These are phyloP conservation scores for Eilema depressum DNA, from an alignment of 2,888 invertebrate species.

Conservation along the genomic window DNA sequence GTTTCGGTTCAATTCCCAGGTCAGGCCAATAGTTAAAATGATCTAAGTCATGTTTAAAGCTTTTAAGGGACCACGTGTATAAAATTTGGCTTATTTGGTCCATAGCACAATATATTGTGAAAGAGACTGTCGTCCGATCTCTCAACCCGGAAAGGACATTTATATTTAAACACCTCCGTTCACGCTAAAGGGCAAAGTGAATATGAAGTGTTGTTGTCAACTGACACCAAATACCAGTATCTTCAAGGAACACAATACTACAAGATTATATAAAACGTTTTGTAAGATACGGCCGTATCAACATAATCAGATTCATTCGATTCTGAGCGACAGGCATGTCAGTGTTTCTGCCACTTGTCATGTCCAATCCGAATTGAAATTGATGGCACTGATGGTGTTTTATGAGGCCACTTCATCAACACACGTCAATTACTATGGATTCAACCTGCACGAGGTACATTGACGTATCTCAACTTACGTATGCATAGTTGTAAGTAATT, in stretches of 20 bases:
- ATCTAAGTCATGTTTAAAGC: too few relatives aligned
- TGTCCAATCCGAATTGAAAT: slow-evolving; percentile 1
- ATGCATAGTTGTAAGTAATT: too few relatives aligned
- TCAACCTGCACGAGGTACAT: background rate
- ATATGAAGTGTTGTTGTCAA: too few relatives aligned
- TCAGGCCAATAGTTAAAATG: too few relatives aligned
- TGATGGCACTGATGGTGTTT: background rate
- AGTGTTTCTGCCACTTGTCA: background rate
- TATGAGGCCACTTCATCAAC: slow-evolving; percentile 2
- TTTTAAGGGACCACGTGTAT: too few relatives aligned
- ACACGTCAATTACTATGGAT: background rate
- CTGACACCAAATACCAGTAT: background rate
- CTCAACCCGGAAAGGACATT: background rate
- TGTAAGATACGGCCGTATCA: too few relatives aligned
- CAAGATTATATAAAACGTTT: background rate
- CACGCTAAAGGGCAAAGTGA: too few relatives aligned
- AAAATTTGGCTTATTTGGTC: too few relatives aligned
- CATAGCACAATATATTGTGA: too few relatives aligned
- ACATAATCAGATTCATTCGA: background rate
- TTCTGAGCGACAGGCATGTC: background rate
- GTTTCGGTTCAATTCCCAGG: too few relatives aligned
- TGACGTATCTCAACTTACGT: too few relatives aligned
- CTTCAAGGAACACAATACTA: background rate
- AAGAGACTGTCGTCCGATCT: too few relatives aligned
- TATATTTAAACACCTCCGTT: background rate